Evolutionary conservation across 2,113 vertebrate species (phyloP).

Genomic region (Myrmecophaga tridactyla): DNA sequence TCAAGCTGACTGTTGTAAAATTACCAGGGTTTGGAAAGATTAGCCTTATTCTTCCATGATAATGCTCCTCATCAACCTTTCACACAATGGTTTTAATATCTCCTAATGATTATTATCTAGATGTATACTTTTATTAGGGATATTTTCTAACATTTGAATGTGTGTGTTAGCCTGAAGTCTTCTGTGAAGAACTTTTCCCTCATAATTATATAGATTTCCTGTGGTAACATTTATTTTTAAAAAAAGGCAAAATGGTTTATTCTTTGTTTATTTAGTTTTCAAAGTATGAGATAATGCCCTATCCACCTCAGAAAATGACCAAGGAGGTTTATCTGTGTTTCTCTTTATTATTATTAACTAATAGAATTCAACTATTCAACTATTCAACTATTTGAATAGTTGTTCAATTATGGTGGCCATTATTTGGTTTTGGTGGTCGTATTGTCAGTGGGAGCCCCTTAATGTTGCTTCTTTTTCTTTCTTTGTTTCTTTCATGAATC

Average conservation of each 20-base stretch:
- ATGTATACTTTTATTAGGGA: background rate
- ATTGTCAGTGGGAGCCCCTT: background rate
- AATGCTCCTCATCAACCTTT: background rate
- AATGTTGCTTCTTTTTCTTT: background rate
- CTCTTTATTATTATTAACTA: background rate
- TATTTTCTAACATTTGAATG: background rate
- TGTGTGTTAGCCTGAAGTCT: background rate
- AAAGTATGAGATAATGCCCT: background rate
- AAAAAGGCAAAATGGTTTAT: background rate
- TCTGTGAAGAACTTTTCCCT: background rate
- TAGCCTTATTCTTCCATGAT: background rate
- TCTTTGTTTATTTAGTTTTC: conserved; percentile 30
- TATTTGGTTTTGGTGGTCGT: background rate
- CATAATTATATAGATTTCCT: background rate
- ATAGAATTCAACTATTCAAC: too few relatives aligned
- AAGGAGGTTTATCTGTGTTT: background rate
- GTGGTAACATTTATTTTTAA: background rate
- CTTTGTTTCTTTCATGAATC: background rate
- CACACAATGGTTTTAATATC: background rate
- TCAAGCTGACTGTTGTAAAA: background rate
- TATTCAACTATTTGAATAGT: too few relatives aligned
- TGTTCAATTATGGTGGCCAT: background rate
- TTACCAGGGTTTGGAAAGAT: background rate
- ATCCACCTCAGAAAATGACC: background rate
- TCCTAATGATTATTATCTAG: background rate